phyloP scores from a whole-genome alignment of 2,888 invertebrate genomes.

The Pterostichus niger region DNA sequence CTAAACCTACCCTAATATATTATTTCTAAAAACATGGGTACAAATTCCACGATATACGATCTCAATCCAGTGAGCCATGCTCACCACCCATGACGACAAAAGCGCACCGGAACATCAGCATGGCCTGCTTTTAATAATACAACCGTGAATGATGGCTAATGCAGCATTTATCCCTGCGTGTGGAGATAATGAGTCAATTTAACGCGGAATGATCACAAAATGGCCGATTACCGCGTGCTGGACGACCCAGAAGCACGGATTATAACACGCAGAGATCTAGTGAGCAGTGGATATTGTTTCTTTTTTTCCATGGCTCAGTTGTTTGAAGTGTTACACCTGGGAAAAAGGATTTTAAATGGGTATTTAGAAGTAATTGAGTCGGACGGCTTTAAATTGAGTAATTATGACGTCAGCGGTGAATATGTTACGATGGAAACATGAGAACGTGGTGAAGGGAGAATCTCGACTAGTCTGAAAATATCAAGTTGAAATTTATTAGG shows the following conservation, averaged over 20 bases:
- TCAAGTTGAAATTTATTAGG: too few relatives aligned
- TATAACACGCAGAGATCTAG: conserved; percentile 43
- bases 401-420: conserved; percentile 37
- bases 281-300: not conserved
- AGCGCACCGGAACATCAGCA: not conserved
- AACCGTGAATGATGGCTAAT: conserved; percentile 56
- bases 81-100: conserved; percentile 31
- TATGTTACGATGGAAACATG: not conserved
- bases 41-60: conserved; percentile 31
- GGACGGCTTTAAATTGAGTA: conserved; percentile 38
- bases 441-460: too few relatives aligned
- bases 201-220: conserved; percentile 58
- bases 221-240: conserved; percentile 58
- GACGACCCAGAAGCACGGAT: conserved; percentile 27
- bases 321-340: conserved; percentile 32
- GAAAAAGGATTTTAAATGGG: conserved; percentile 39
- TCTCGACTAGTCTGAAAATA: too few relatives aligned
- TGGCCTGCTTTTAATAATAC: conserved; percentile 16
- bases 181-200: conserved; percentile 63
- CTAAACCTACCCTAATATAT: not conserved
- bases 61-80: not conserved
- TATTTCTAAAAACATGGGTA: not conserved
- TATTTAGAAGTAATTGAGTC: conserved; percentile 47
- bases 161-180: conserved; percentile 49
- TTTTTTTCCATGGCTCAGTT: not conserved